These are phyloP conservation scores for Melinaea menophilus DNA, from an alignment of 2,888 invertebrate species.

Conservation along the genomic window DNA sequence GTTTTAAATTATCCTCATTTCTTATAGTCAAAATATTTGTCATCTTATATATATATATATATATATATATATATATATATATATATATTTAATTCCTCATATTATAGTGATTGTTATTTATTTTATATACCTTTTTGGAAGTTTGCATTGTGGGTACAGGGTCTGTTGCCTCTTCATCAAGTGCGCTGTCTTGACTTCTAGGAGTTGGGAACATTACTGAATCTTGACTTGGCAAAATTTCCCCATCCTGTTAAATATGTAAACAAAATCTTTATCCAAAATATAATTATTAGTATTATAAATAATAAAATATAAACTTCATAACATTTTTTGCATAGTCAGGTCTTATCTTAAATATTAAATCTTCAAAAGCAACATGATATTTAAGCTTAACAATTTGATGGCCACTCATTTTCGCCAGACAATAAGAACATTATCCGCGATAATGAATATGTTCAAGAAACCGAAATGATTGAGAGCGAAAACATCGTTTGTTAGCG, in stretches of 20 bases:
- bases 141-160: conserved; percentile 61
- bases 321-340: neutral
- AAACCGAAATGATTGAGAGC: conserved; percentile 44
- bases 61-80: neutral
- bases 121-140: conserved; percentile 57
- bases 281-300: neutral
- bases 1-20: too few relatives aligned
- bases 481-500: conserved; percentile 40
- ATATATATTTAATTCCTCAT: neutral
- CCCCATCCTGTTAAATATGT: conserved; percentile 55
- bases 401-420: conserved; percentile 25
- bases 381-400: conserved; percentile 21
- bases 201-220: conserved; percentile 65
- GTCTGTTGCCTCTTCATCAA: conserved; percentile 67
- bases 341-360: neutral
- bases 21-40: too few relatives aligned
- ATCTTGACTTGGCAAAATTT: conserved; percentile 65
- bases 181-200: conserved; percentile 49
- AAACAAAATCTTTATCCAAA: neutral
- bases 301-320: neutral
- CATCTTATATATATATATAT: too few relatives aligned
- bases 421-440: conserved; percentile 34
- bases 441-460: conserved; percentile 49
- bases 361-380: conserved; percentile 10
- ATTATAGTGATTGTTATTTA: neutral